Base-by-base conservation (phyloP, 2,113 vertebrate genomes). In the Leucopternis melanops region DNA sequence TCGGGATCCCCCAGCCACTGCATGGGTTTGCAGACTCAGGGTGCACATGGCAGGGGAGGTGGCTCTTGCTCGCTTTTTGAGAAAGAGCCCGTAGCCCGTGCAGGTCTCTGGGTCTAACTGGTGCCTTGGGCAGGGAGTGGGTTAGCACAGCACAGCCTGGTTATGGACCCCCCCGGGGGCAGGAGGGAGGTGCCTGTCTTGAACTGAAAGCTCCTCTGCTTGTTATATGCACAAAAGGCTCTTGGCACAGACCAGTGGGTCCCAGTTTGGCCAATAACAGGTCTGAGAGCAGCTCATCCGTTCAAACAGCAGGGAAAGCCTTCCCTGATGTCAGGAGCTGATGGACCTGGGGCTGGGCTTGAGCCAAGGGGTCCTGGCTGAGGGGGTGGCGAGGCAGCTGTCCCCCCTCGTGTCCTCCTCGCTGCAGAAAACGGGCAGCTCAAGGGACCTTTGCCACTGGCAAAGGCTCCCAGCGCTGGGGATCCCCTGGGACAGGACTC, bases 381-480 rank as follows among this genome's bases (percentile, higher is more conserved):
- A 27, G 4, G 45, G 44, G 73, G 27, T 5, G 7, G 44, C 4
- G 6, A 44, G 21, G 55, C 36, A 34, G 42, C 14, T 1, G 16
- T 27, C 49, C 63, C 25, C 2, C 0, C n/a, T 49, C 2, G 2
- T 32, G 17, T n/a, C 36, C 40, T 40, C 31, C n/a, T 44, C 1
- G 1, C 73, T 45, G 49, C 34, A 31, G 50, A 34, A 63, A 50
- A 25, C 1, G 20, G 65, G 72, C 58, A 44, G 74, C n/a, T 31
- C 2, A 50, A 63, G 61, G 55, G 22, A 61, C 26, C 21, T 45
- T 45, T 6, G 0, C 44, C 2, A 1, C 38, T 59, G 44, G 50
- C 16, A 45, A 29, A 57, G 50, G 31, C 13, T 52, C 34, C 42
- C 13, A 4, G 45, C 8, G 5, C 65, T 54, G 31, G 29, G 22